Percentiles rank a stretch among this genome's conserved stretches.
Evolutionary conservation across 2,888 invertebrate species (phyloP).

Genomic region (Conops quadrifasciatus): DNA sequence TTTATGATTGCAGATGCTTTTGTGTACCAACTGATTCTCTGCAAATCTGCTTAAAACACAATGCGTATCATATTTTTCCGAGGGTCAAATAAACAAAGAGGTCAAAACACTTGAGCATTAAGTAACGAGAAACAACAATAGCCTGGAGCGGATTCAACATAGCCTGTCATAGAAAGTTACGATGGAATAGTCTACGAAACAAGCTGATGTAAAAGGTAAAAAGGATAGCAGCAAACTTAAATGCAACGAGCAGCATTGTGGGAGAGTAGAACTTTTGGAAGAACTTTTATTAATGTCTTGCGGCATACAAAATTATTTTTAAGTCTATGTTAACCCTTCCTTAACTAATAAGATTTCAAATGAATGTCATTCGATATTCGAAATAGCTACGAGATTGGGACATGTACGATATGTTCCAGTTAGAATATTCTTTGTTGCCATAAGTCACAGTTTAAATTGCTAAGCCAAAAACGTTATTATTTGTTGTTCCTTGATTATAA

Average conservation of each 20-base stretch:
- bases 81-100: neutral
- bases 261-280: neutral
- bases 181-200: neutral
- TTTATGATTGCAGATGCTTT: conserved; percentile 14
- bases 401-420: too few relatives aligned
- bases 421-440: too few relatives aligned
- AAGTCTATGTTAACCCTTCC: too few relatives aligned
- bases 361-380: too few relatives aligned
- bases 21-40: neutral
- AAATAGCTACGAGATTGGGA: too few relatives aligned
- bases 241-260: too few relatives aligned
- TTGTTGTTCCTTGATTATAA: too few relatives aligned
- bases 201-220: neutral
- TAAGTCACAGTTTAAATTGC: too few relatives aligned
- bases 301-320: neutral
- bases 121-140: neutral
- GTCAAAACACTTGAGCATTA: neutral
- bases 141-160: too few relatives aligned
- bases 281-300: neutral
- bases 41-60: neutral
- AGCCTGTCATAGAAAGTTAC: neutral
- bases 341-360: too few relatives aligned
- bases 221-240: too few relatives aligned
- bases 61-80: neutral
- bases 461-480: too few relatives aligned